These are phyloP conservation scores for Falcunculus frontatus DNA, from an alignment of 2,113 vertebrate genomes.

Conservation along the genomic window DNA sequence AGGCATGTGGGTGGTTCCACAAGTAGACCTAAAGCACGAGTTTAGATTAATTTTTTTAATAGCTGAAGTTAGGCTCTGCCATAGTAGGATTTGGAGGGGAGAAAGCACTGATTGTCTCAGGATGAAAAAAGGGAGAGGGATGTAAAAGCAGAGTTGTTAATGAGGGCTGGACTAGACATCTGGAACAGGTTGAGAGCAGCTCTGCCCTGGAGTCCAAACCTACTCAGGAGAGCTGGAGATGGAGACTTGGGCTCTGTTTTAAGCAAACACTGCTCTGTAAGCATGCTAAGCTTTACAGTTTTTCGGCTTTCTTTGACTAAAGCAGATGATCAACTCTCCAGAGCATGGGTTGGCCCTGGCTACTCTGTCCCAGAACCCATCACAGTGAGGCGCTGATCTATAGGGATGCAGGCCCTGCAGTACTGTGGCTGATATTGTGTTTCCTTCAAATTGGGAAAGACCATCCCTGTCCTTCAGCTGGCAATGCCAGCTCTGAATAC, in stretches of 20 bases:
- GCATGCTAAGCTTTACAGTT: not conserved
- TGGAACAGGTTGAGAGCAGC: not conserved
- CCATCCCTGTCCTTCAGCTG: not conserved
- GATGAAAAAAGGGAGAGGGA: not conserved
- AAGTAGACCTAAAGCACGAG: not conserved
- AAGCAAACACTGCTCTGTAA: not conserved
- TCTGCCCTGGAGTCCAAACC: not conserved
- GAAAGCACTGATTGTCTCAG: not conserved
- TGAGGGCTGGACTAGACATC: not conserved
- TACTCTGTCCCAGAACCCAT: not conserved
- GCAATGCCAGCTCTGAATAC: not conserved
- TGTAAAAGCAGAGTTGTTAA: not conserved
- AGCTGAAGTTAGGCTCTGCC: not conserved
- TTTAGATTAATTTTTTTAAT: not conserved
- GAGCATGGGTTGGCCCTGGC: accelerated
- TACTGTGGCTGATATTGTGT: not conserved
- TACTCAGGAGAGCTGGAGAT: not conserved
- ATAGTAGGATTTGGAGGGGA: not conserved
- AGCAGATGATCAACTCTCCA: not conserved
- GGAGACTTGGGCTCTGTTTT: not conserved
- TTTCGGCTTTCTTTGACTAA: not conserved
- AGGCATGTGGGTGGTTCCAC: not conserved
- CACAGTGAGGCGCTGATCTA: not conserved
- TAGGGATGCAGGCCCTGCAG: not conserved
- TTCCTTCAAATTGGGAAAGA: not conserved